Evolutionary conservation across 2,888 invertebrate species (phyloP), one percentile per base, ranked within the genome.

Genomic region (Mesoligia furuncula): DNA sequence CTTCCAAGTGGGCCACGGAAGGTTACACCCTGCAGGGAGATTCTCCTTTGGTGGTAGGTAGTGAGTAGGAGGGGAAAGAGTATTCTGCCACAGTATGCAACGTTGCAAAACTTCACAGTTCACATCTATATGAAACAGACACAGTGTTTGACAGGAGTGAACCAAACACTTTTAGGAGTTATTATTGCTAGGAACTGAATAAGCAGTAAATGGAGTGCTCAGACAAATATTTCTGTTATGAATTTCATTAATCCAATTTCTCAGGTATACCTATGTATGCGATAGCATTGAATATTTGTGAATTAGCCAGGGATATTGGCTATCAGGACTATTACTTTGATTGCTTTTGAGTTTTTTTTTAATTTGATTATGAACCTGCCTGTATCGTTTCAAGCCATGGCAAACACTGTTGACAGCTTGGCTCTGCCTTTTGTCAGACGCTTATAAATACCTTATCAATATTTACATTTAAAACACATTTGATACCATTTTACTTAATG

Each of bases 391-490:
- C 3, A 3, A 8, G 15, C 15, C 3, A 20, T 4, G 20, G 45
- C 6, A 42, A 36, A 2, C 15, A 13, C 4, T 24, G 13, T 2
- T 13, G 15, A 27, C 20, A 69, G 36, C 2, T 39, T 31, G 2
- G 9, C 31, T 42, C n/a, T 48, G 1, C 15, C 48, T 65, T 2
- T 48, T 72, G 15, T 42, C 74, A 71, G 27, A 71, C 61, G 31
- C 51, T 48, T 36, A 39, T 64, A 75, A 39, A 59, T 61, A 61
- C 31, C 48, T 54, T 39, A 39, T 36, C 0, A 69, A 65, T 81
- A 85, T 81, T 68, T 81, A 85, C 82, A 83, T 65, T 59, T 31
- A 24, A 72, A 76, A 75, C 11, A 76, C 57, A 57, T 48, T 45
- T 36, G 6, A 36, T 68, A 68, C n/a, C 9, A 24, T 36, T 54